Percentiles rank a stretch among this genome's conserved stretches.
These are phyloP conservation scores for Nymphalis polychloros DNA, from an alignment of 2,888 invertebrate species.

Conservation along the genomic window DNA sequence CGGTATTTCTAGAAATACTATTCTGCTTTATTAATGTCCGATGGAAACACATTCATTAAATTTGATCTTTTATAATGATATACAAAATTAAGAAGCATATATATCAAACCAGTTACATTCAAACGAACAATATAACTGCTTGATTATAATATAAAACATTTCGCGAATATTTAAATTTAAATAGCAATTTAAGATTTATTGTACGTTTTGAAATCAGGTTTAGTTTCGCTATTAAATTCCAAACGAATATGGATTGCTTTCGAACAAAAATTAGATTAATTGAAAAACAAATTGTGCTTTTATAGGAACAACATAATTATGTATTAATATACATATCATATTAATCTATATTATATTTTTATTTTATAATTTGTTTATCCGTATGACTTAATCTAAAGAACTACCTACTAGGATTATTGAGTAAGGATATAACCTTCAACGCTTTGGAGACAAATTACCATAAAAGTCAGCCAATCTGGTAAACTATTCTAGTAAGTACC, in stretches of 20 bases:
- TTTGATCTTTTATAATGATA: neutral
- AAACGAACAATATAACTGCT: neutral
- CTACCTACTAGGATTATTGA: too few species aligned
- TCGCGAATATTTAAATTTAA: neutral
- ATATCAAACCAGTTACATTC: constrained; percentile 1
- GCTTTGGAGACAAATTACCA: too few species aligned
- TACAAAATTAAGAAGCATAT: neutral
- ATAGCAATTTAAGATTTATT: constrained; percentile 9
- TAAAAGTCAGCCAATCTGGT: too few species aligned
- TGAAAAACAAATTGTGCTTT: neutral
- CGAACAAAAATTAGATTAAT: constrained; percentile 12
- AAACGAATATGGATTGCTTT: neutral
- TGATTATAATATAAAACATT: constrained; percentile 7
- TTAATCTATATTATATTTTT: too few species aligned
- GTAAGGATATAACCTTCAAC: too few species aligned
- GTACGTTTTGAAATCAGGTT: constrained; percentile 22
- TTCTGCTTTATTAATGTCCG: too few species aligned
- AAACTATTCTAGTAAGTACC: too few species aligned
- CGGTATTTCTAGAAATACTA: too few species aligned
- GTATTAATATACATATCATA: neutral
- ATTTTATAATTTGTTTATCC: too few species aligned
- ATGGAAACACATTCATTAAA: neutral
- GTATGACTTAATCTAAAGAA: too few species aligned
- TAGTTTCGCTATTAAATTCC: constrained; percentile 9
- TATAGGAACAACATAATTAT: neutral